phyloP scores from a whole-genome alignment of 1,140 invertebrate genomes.

The Lordiphosa mommai region DNA sequence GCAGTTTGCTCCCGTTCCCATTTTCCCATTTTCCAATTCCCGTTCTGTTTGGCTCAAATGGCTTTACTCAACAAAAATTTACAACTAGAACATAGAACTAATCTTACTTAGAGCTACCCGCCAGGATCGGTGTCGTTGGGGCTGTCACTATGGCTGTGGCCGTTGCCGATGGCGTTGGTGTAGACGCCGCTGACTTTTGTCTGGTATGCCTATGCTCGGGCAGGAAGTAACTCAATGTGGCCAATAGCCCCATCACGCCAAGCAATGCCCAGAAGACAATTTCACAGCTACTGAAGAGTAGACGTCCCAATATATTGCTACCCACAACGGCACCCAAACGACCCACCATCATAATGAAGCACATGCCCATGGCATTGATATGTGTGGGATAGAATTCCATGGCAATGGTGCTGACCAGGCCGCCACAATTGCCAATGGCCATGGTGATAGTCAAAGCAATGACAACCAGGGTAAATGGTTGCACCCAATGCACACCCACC shows the following conservation, averaged over 20 bases:
- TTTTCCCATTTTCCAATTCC: constrained; percentile 3
- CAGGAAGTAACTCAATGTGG: constrained; percentile 37
- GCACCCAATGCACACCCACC: constrained; percentile 42
- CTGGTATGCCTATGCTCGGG: constrained; percentile 47
- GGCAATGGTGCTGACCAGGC: constrained; percentile 73
- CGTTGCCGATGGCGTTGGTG: background rate
- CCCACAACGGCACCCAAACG: constrained; percentile 79
- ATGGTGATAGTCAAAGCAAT: constrained; percentile 61
- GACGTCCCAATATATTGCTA: constrained; percentile 69
- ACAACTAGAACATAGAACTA: background rate
- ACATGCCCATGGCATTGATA: constrained; percentile 80
- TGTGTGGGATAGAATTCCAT: constrained; percentile 80
- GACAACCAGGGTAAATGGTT: constrained; percentile 45
- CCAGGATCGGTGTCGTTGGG: constrained; percentile 13
- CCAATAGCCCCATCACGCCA: constrained; percentile 25
- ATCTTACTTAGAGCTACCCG: constrained; percentile 42
- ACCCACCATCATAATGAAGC: constrained; percentile 80
- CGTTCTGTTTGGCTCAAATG: constrained; percentile 1
- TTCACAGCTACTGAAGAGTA: constrained; percentile 75
- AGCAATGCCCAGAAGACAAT: constrained; percentile 58
- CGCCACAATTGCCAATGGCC: constrained; percentile 76
- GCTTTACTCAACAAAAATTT: background rate
- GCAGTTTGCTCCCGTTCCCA: constrained; percentile 46
- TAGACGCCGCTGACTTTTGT: background rate
- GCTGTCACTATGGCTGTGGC: constrained; percentile 17